These are phyloP conservation scores for Epinotia bilunana DNA, from an alignment of 2,888 invertebrate genomes.

Conservation along the genomic window DNA sequence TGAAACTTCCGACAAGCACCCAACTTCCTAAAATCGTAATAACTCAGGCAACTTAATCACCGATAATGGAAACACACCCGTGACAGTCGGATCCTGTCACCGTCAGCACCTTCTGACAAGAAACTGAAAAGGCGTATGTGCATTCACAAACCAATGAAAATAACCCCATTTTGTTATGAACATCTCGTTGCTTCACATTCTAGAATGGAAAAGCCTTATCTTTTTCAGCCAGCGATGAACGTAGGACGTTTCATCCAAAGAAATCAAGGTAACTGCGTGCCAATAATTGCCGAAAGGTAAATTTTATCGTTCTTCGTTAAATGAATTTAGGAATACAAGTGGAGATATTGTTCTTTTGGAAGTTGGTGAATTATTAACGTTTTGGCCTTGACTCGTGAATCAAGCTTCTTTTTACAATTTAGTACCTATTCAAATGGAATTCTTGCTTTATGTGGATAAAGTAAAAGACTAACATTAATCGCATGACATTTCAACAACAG, in stretches of 20 bases:
- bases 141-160: neutral
- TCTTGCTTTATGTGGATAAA: neutral
- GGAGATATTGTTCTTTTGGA: constrained; percentile 31
- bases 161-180: neutral
- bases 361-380: constrained; percentile 21
- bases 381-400: constrained; percentile 16
- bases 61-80: constrained; percentile 54
- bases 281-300: constrained; percentile 39
- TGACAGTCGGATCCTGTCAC: constrained; percentile 66
- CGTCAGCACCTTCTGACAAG: constrained; percentile 52
- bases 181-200: neutral
- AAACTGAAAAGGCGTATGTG: constrained; percentile 36
- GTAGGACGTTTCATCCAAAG: neutral
- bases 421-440: constrained; percentile 16
- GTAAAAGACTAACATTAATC: neutral
- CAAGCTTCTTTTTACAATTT: constrained; percentile 9
- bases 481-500: too few relatives aligned
- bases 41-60: constrained; percentile 36
- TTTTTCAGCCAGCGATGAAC: neutral
- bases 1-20: constrained; percentile 22
- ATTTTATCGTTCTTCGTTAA: constrained; percentile 32
- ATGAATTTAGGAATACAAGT: constrained; percentile 40
- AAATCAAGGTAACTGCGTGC: constrained; percentile 20
- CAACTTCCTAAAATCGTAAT: constrained; percentile 32
- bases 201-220: neutral